These are phyloP conservation scores for Zoanthus gigantus DNA, from an alignment of 92 coral and sea anemone genomes.

Conservation along the genomic window DNA sequence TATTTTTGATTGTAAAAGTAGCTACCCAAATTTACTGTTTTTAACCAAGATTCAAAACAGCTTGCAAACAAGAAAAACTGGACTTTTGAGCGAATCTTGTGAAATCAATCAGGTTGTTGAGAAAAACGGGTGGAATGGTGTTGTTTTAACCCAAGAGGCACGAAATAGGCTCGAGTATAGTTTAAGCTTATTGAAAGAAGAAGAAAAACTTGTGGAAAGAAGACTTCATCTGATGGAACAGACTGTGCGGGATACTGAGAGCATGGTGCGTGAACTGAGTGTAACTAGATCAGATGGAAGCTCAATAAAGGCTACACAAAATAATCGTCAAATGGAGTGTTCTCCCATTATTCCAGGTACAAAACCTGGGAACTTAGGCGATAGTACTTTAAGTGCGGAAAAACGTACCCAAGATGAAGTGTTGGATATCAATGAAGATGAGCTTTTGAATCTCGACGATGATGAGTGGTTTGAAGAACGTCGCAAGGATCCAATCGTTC, in stretches of 20 bases:
- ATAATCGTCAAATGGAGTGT: background rate
- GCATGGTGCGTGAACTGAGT: conserved; percentile 33
- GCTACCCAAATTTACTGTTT: conserved; percentile 1
- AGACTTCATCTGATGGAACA: conserved; percentile 28
- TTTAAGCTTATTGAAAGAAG: conserved; percentile 23
- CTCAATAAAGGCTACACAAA: conserved; percentile 10
- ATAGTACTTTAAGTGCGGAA: conserved; percentile 1
- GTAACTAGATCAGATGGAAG: conserved; percentile 30
- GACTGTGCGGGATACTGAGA: conserved; percentile 21
- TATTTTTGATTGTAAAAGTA: background rate
- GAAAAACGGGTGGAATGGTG: background rate
- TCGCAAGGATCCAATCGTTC: conserved; percentile 93
- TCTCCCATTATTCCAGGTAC: conserved; percentile 4
- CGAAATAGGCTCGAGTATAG: background rate
- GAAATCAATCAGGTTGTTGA: conserved; percentile 1
- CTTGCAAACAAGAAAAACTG: conserved; percentile 9
- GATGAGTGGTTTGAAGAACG: conserved; percentile 90
- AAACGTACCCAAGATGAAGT: background rate
- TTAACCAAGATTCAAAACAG: background rate
- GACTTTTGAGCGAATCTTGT: background rate
- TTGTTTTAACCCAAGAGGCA: conserved; percentile 34
- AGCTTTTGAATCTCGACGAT: conserved; percentile 70
- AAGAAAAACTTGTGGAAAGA: conserved; percentile 37
- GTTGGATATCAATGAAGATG: conserved; percentile 36
- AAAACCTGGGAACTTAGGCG: background rate